Conservation (phyloP, 2,888 invertebrate species). For the Drosophila mercatorum region DNA sequence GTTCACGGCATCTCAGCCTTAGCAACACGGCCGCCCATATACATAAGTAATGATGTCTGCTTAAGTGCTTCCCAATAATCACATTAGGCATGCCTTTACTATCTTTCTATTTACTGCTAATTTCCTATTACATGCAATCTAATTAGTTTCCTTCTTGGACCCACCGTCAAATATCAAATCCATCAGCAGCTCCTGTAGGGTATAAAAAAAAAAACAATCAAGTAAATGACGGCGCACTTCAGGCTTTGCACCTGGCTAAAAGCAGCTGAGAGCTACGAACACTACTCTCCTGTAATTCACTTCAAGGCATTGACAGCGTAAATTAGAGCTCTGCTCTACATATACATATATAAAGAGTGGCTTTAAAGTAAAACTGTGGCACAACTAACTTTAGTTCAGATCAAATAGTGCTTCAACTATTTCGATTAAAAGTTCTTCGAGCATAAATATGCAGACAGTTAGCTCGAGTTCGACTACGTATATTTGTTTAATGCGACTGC, state of each 20-base stretch:
- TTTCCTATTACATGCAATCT: background rate
- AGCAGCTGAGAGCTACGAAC: conserved; percentile 1
- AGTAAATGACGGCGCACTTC: conserved; percentile 57
- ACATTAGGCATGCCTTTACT: background rate
- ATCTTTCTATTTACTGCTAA: background rate
- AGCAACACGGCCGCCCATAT: too few species aligned
- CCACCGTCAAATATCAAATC: conserved; percentile 1
- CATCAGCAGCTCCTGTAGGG: background rate
- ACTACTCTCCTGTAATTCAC: background rate
- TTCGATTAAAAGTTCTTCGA: background rate
- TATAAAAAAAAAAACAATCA: conserved; percentile 56
- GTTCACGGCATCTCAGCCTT: background rate
- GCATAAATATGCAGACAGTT: background rate
- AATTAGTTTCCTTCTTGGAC: background rate
- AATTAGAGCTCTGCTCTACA: conserved; percentile 7
- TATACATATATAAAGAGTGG: background rate
- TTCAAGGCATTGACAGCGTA: conserved; percentile 13
- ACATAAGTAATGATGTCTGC: conserved; percentile 4
- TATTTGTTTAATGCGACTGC: background rate
- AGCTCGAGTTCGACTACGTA: background rate
- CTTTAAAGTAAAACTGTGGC: background rate
- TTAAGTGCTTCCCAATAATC: background rate
- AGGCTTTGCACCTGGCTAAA: conserved; percentile 44
- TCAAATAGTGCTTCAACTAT: background rate
- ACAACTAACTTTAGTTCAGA: background rate